A percentile compares a stretch with the other conserved stretches of the same genome.
Evolutionary conservation across 1,140 invertebrate genomes (phyloP).

Genomic region (Euura lappo): DNA sequence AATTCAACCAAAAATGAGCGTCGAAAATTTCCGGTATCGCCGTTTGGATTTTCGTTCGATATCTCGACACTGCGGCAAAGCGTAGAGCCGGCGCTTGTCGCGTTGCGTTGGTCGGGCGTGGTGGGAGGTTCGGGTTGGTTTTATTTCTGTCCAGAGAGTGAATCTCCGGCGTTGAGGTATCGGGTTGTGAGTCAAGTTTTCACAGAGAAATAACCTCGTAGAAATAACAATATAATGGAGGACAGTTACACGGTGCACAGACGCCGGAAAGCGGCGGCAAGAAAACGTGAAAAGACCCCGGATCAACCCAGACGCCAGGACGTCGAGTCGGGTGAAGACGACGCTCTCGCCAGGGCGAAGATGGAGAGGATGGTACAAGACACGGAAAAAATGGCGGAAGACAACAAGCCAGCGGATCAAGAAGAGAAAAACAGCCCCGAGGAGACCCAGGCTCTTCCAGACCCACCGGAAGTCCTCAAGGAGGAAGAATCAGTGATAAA

Average conservation of each 20-base stretch:
- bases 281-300: constrained; percentile 50
- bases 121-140: constrained; percentile 31
- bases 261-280: constrained; percentile 50
- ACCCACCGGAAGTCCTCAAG: too few relatives aligned
- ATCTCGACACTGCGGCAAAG: constrained; percentile 15
- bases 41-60: neutral
- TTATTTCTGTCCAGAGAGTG: constrained; percentile 50
- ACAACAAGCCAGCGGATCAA: too few relatives aligned
- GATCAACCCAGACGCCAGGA: constrained; percentile 37
- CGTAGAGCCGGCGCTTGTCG: neutral
- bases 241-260: constrained; percentile 57
- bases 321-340: constrained; percentile 24
- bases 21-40: neutral
- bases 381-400: constrained; percentile 41
- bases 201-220: neutral
- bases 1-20: neutral
- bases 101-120: constrained; percentile 9
- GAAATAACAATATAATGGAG: constrained; percentile 42
- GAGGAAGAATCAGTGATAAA: too few relatives aligned
- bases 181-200: too few relatives aligned
- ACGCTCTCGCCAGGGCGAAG: constrained; percentile 26
- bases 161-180: too few relatives aligned
- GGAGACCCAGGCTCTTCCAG: neutral
- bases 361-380: constrained; percentile 55
- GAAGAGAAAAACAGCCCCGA: neutral